Conservation (phyloP, 2,113 vertebrate genomes). For the Casuarius casuarius region DNA sequence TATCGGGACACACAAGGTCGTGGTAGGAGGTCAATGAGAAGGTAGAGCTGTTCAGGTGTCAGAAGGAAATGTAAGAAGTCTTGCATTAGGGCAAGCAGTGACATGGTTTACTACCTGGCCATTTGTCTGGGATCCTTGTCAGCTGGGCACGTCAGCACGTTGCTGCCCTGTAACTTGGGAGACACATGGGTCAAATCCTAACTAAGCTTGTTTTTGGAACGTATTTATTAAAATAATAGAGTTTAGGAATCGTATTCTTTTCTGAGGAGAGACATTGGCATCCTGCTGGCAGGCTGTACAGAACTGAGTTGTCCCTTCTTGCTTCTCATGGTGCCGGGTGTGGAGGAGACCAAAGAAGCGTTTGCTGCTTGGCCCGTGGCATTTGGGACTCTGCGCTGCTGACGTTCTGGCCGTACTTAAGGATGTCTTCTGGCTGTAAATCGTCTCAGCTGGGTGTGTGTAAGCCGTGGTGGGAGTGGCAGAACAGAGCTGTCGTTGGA, state of each 20-base stretch:
- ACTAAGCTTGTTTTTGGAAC: neutral
- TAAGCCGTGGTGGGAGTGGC: conserved; percentile 1
- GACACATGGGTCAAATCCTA: neutral
- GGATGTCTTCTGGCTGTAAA: conserved; percentile 10
- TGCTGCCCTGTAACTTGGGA: neutral
- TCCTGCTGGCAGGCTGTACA: neutral
- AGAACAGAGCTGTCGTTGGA: conserved; percentile 24
- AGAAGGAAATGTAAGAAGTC: neutral
- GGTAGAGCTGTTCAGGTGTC: neutral
- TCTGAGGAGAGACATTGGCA: neutral
- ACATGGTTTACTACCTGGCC: neutral
- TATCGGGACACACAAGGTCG: neutral
- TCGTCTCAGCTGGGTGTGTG: neutral
- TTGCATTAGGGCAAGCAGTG: neutral
- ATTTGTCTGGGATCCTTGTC: neutral
- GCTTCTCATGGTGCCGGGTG: neutral
- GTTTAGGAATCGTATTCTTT: neutral
- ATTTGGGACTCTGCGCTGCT: neutral
- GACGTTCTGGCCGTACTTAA: neutral
- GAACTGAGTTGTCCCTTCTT: neutral
- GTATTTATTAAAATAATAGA: neutral
- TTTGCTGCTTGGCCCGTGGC: neutral
- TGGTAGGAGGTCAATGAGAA: neutral
- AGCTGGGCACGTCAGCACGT: neutral
- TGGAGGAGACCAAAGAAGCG: neutral